These are phyloP conservation scores for Sphaeridia pumilis DNA, from an alignment of 2,888 invertebrate species.

Conservation along the genomic window DNA sequence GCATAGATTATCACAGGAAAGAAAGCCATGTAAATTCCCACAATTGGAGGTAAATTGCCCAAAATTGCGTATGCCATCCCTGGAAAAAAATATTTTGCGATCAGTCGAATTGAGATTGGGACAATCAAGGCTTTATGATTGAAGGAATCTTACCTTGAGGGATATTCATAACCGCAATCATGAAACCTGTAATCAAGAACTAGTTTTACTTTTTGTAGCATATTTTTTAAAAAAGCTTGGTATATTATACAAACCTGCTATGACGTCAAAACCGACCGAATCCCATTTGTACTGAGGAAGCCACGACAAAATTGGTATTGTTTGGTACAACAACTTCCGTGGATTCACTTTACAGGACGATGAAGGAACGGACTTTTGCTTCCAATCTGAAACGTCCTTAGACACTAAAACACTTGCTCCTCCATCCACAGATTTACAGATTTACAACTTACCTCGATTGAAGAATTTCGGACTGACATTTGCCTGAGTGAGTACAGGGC, in stretches of 20 bases:
- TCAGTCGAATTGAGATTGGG: too few relatives aligned
- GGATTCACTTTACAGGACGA: constrained; percentile 17
- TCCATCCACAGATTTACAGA: too few relatives aligned
- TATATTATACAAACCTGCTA: constrained; percentile 3
- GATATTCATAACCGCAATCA: constrained; percentile 83
- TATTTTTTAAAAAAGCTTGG: neutral
- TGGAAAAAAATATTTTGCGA: too few relatives aligned
- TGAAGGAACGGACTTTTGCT: too few relatives aligned
- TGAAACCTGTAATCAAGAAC: constrained; percentile 75
- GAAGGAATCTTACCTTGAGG: constrained; percentile 75
- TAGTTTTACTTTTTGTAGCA: too few relatives aligned
- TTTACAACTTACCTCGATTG: neutral
- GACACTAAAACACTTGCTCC: too few relatives aligned
- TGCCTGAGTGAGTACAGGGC: constrained; percentile 12
- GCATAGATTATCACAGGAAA: constrained; percentile 80
- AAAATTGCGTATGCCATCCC: constrained; percentile 63
- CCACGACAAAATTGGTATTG: constrained; percentile 53
- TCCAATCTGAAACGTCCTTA: too few relatives aligned
- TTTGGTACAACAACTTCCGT: constrained; percentile 18
- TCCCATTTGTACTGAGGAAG: constrained; percentile 53
- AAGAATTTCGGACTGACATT: constrained; percentile 12
- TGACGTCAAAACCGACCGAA: constrained; percentile 35
- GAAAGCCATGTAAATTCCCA: constrained; percentile 79
- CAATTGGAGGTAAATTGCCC: constrained; percentile 60
- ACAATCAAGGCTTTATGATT: too few relatives aligned